A percentile compares a stretch with the other conserved stretches of the same genome.
Evolutionary conservation across 1,140 invertebrate genomes (phyloP).

Genomic region (Lamellibrachia luymesi): DNA sequence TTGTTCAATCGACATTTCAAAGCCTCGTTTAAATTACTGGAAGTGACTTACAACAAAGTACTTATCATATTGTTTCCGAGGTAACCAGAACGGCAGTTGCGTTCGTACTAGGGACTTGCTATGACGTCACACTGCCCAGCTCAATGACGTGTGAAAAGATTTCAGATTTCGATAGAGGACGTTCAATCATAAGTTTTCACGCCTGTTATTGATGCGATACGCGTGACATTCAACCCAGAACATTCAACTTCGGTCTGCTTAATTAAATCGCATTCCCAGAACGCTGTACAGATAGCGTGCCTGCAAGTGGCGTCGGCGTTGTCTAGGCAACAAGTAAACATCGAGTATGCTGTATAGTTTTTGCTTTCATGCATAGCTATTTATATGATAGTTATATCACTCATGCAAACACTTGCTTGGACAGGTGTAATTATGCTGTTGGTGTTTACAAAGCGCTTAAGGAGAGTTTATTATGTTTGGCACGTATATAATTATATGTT

Average conservation of each 20-base stretch:
- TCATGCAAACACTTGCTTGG: not conserved
- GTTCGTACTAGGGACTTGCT: not conserved
- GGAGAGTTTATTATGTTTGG: not conserved
- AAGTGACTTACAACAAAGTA: not conserved
- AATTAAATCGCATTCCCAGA: not conserved
- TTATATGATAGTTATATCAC: not conserved
- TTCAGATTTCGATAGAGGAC: too few relatives aligned
- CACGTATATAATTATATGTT: not conserved
- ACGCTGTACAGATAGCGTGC: not conserved
- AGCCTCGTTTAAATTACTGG: not conserved
- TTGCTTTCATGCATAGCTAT: not conserved
- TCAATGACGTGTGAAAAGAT: not conserved
- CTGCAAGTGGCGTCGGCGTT: not conserved
- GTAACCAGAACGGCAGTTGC: not conserved
- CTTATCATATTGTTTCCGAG: not conserved
- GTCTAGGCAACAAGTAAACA: not conserved
- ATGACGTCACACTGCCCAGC: not conserved
- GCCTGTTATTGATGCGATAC: not conserved
- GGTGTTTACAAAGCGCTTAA: not conserved
- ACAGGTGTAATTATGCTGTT: not conserved
- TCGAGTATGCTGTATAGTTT: not conserved
- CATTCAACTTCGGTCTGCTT: not conserved
- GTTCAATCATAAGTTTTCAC: too few relatives aligned
- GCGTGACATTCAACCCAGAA: not conserved
- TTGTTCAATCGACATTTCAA: not conserved